Evolutionary conservation across 2,888 invertebrate genomes (phyloP).

Genomic region (Idaea dimidiata): DNA sequence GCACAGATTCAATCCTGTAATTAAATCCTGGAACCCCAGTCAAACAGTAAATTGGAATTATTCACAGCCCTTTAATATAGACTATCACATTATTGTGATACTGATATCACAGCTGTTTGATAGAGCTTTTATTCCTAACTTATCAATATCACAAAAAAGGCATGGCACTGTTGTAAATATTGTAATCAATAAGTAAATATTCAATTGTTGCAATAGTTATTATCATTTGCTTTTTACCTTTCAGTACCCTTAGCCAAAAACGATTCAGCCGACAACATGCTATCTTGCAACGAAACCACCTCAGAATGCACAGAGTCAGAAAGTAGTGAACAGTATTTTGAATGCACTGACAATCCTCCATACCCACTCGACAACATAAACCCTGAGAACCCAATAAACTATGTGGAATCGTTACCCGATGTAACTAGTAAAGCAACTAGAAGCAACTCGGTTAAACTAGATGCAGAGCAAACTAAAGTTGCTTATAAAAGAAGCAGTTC

Average conservation of each 20-base stretch:
- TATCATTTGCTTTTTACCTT: conserved; percentile 24
- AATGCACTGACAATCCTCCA: conserved; percentile 66
- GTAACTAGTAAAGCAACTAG: conserved; percentile 38
- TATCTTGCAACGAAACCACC: conserved; percentile 74
- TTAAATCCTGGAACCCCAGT: no score
- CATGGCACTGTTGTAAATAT: background rate
- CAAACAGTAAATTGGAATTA: no score
- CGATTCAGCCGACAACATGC: conserved; percentile 75
- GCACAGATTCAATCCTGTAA: background rate
- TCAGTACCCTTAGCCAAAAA: conserved; percentile 70
- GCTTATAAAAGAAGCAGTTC: conserved; percentile 71
- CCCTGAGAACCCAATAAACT: conserved; percentile 55
- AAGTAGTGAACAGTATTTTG: conserved; percentile 75
- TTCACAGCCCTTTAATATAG: background rate
- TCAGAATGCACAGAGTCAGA: conserved; percentile 78
- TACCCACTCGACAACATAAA: conserved; percentile 54
- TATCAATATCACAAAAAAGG: background rate
- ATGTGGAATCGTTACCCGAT: conserved; percentile 53
- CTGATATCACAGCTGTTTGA: background rate
- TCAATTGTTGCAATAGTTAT: background rate
- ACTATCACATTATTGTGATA: background rate
- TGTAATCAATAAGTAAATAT: background rate
- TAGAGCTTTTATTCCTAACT: background rate
- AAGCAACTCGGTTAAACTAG: conserved; percentile 59
- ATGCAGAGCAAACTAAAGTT: conserved; percentile 64